Base-by-base conservation (phyloP, 2,113 vertebrate species). In the Sander vitreus region DNA sequence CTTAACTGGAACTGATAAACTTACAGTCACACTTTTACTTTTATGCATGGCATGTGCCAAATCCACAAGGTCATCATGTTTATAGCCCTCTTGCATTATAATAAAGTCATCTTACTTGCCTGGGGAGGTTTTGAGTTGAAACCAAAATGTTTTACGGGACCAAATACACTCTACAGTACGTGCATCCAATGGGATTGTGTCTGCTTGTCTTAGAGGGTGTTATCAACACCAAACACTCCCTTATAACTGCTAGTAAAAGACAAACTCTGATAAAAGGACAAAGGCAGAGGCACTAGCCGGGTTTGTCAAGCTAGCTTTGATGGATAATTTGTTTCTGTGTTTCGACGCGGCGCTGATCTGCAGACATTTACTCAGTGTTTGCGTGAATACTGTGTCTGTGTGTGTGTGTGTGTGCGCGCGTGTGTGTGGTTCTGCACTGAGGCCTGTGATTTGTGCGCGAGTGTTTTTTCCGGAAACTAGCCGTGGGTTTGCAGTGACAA, bases 141-240 rank as follows among this genome's bases (percentile, higher is more conserved):
- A 9, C 43, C 30, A 53, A 78, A 48, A 9, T 21, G 30, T 30
- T 39, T 27, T 10, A n/a, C 1, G 1, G 43, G 25, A 57, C 10
- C 59, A 51, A 57, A 55, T 43, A 4, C 11, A 73, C 11, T 57
- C 18, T 18, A 18, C 50, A 60, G 48, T 1, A 4, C 19, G 33
- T n/a, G 53, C 4, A 39, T 4, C 58, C 51, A 48, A 8, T 0
- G 57, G 78, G 57, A 81, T 55, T 86, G 90, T 83, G 21, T 62
- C 19, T 65, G 50, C 86, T 75, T 88, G 89, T 91, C 73, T 81
- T 68, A n/a, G 62, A 23, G 25, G 39, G 25, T 15, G 53, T 65
- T 33, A 73, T 74, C 77, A 66, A 9, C 23, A 15, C 50, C 59
- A 68, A 62, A 81, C 54, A 70, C 60, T 39, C n/a, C 64, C 19